Conservation (phyloP, 2,797 vertebrate species). For the Spea hammondii region DNA sequence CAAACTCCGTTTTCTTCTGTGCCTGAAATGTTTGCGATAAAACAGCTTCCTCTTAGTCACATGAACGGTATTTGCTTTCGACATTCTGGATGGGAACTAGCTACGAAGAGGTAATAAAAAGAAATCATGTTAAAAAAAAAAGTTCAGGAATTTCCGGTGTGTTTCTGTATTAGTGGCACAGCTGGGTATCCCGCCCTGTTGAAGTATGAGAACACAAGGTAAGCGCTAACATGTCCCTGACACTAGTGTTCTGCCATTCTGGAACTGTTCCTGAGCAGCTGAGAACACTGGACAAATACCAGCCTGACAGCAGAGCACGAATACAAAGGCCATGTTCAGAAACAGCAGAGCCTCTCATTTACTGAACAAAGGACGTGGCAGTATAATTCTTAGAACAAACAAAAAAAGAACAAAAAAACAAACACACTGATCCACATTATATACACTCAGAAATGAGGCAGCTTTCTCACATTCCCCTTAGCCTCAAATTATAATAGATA, state of each 20-base stretch:
- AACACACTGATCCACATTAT: too few species aligned
- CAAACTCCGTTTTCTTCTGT: slow-evolving; percentile 17
- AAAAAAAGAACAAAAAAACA: too few species aligned
- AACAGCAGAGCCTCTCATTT: background rate
- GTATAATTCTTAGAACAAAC: background rate
- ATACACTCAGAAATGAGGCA: too few species aligned
- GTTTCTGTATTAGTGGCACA: slow-evolving; percentile 24
- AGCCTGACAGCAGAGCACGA: background rate
- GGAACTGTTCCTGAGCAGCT: background rate
- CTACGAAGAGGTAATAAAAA: slow-evolving; percentile 28
- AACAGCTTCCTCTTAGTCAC: slow-evolving; percentile 50
- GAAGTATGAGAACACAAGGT: slow-evolving; percentile 39
- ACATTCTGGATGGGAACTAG: slow-evolving; percentile 34
- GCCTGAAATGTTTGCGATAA: slow-evolving; percentile 43
- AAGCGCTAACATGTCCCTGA: background rate
- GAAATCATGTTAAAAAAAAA: slow-evolving; percentile 32
- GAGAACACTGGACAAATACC: background rate
- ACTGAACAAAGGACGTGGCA: background rate
- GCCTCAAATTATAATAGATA: too few species aligned
- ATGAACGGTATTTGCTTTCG: slow-evolving; percentile 41
- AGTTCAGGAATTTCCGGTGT: slow-evolving; percentile 44
- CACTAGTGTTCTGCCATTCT: background rate
- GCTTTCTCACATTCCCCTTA: too few species aligned
- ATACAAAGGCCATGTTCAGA: background rate
- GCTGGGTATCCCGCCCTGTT: slow-evolving; percentile 22